These are phyloP conservation scores for Xiphydria camelus DNA, from an alignment of 2,888 invertebrate species.

Conservation along the genomic window DNA sequence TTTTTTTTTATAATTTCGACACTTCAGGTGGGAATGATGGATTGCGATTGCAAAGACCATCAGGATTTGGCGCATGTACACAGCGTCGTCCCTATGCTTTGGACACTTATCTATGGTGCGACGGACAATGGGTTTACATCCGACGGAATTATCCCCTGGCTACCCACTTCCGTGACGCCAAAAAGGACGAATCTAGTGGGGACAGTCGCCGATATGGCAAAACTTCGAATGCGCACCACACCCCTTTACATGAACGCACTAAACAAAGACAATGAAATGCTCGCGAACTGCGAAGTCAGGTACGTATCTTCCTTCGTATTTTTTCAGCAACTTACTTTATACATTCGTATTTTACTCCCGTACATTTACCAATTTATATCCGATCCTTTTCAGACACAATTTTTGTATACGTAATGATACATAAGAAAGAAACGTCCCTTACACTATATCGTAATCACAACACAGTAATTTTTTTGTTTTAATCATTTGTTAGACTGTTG, in stretches of 20 bases:
- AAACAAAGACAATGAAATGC: conserved; percentile 66
- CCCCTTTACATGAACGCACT: conserved; percentile 75
- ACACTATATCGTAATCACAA: too few species aligned
- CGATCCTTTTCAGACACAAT: conserved; percentile 57
- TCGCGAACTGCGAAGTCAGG: conserved; percentile 71
- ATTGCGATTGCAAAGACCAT: conserved; percentile 47
- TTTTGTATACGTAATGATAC: too few species aligned
- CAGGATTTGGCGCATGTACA: conserved; percentile 61
- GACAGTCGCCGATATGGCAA: conserved; percentile 64
- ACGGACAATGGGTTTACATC: conserved; percentile 58
- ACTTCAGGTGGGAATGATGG: conserved; percentile 43
- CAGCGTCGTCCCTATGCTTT: conserved; percentile 74
- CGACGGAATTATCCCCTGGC: conserved; percentile 66
- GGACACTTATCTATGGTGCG: conserved; percentile 53
- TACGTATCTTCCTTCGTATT: conserved; percentile 30
- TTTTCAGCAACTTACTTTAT: neutral
- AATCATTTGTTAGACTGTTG: too few species aligned
- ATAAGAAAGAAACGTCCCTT: too few species aligned
- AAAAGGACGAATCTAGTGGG: conserved; percentile 59
- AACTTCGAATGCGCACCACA: conserved; percentile 67
- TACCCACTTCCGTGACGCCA: conserved; percentile 60
- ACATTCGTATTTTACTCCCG: too few species aligned
- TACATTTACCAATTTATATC: neutral
- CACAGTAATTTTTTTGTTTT: too few species aligned
- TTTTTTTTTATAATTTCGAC: neutral